Conservation (phyloP, 2,113 vertebrate genomes). For the Callospermophilus lateralis region DNA sequence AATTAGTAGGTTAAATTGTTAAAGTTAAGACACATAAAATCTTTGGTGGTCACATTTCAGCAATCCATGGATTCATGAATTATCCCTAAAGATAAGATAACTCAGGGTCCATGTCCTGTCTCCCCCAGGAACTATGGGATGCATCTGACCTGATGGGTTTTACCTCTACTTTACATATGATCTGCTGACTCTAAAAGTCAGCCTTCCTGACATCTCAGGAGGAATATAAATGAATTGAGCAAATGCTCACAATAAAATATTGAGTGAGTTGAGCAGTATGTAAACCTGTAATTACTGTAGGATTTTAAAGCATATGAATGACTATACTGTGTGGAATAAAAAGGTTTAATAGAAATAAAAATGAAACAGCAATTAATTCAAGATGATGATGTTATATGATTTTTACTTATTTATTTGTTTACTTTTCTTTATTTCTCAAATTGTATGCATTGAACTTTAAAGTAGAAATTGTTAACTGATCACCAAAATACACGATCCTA, state of each 20-base stretch:
- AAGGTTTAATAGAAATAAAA: neutral
- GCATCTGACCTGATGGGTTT: neutral
- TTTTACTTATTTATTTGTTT: neutral
- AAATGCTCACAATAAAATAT: neutral
- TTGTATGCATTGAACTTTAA: neutral
- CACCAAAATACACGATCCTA: neutral
- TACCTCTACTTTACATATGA: neutral
- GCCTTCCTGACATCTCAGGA: neutral
- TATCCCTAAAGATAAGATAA: neutral
- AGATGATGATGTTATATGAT: neutral
- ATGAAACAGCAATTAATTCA: neutral
- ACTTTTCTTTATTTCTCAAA: neutral
- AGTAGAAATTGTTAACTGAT: neutral
- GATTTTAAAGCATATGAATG: slow-evolving; percentile 29
- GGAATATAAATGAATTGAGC: slow-evolving; percentile 13
- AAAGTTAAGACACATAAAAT: neutral
- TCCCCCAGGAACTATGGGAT: neutral
- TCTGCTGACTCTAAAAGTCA: neutral
- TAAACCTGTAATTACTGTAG: slow-evolving; percentile 31
- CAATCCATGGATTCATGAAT: neutral
- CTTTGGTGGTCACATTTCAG: neutral
- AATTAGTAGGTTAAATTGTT: neutral
- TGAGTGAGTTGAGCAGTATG: neutral
- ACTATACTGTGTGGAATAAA: neutral
- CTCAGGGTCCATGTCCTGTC: neutral